Percentiles rank a stretch among this genome's conserved stretches.
phyloP scores from a whole-genome alignment of 2,113 vertebrate genomes.

The Pyrgilauda ruficollis region DNA sequence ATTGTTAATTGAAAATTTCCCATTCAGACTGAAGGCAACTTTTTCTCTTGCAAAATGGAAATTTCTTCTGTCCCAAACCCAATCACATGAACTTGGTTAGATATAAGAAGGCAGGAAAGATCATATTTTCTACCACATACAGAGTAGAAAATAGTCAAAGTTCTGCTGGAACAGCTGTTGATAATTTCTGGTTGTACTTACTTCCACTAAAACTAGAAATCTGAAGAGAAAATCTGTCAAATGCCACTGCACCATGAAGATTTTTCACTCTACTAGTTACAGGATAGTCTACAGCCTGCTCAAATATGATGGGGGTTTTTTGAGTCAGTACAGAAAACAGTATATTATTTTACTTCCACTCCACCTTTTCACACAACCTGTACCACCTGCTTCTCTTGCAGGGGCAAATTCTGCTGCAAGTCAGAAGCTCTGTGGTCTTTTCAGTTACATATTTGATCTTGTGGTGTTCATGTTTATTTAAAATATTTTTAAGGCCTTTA shows the following conservation, averaged over 20 bases:
- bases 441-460: fast-evolving
- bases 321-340: not conserved
- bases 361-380: not conserved
- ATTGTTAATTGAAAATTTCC: not conserved
- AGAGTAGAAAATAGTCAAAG: not conserved
- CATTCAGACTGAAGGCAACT: not conserved
- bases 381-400: not conserved
- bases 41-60: not conserved
- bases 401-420: not conserved
- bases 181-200: not conserved
- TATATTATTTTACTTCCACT: not conserved
- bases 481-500: not conserved
- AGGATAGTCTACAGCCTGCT: not conserved
- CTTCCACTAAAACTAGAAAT: not conserved
- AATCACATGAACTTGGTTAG: not conserved
- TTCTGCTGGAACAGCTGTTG: not conserved
- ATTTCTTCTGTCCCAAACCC: not conserved
- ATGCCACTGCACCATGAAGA: not conserved
- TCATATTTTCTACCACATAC: not conserved
- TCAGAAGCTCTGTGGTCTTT: fast-evolving
- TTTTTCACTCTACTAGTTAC: not conserved
- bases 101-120: not conserved
- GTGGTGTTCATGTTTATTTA: not conserved
- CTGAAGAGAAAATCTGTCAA: not conserved
- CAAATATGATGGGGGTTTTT: not conserved